These are phyloP conservation scores for Tridacna crocea DNA, from an alignment of 2,888 invertebrate genomes.

Conservation along the genomic window DNA sequence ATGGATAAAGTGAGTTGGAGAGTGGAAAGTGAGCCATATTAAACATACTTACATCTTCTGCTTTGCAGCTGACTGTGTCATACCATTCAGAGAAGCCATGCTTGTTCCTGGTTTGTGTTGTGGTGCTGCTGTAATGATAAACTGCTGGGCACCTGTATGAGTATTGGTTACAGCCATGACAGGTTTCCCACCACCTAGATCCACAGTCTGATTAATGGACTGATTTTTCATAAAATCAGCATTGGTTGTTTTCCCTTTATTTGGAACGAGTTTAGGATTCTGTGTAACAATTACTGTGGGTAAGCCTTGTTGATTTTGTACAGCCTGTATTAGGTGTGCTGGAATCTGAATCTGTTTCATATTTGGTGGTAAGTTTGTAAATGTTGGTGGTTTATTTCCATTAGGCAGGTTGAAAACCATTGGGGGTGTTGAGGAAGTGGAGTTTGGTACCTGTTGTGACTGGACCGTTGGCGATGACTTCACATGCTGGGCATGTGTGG, in stretches of 20 bases:
- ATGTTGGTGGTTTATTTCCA: slow-evolving; percentile 50
- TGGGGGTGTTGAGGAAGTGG: slow-evolving; percentile 51
- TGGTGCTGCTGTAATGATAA: slow-evolving; percentile 52
- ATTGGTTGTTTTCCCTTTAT: slow-evolving; percentile 61
- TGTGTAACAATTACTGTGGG: slow-evolving; percentile 68
- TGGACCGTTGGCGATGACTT: slow-evolving; percentile 38
- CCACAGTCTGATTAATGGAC: slow-evolving; percentile 64
- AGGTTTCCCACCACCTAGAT: slow-evolving; percentile 55
- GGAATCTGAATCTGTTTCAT: slow-evolving; percentile 72
- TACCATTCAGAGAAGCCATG: slow-evolving; percentile 42
- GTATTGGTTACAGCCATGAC: slow-evolving; percentile 55
- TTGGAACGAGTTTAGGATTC: slow-evolving; percentile 48
- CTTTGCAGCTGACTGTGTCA: slow-evolving; percentile 39
- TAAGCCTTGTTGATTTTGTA: slow-evolving; percentile 64
- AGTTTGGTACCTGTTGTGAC: slow-evolving; percentile 28
- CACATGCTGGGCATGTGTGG: slow-evolving; percentile 37
- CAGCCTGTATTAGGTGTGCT: slow-evolving; percentile 66
- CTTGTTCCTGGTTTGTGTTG: slow-evolving; percentile 36
- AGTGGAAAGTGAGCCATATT: no score
- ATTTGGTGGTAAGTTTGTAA: slow-evolving; percentile 47
- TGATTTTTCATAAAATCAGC: slow-evolving; percentile 64
- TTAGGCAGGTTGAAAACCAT: slow-evolving; percentile 51
- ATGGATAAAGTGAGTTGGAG: no score
- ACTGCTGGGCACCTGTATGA: slow-evolving; percentile 54
- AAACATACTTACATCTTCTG: slow-evolving; percentile 49